These are phyloP conservation scores for Chrysocyon brachyurus DNA, from an alignment of 2,797 vertebrate genomes.

Conservation along the genomic window DNA sequence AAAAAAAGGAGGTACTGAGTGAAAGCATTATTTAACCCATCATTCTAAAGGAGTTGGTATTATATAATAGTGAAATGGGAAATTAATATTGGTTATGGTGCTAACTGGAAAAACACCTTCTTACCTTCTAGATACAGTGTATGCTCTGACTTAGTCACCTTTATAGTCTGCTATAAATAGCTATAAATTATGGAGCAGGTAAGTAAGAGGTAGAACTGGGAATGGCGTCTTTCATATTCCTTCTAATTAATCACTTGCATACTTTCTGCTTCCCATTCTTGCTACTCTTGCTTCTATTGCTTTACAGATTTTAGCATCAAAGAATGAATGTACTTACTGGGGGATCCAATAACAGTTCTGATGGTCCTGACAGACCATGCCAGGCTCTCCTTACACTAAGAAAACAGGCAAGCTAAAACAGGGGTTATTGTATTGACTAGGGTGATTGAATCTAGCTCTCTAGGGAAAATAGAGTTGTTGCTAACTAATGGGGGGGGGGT, in stretches of 20 bases:
- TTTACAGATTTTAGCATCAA: neutral
- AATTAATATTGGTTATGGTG: too few species aligned
- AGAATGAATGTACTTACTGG: neutral
- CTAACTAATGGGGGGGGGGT: neutral
- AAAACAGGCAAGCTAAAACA: neutral
- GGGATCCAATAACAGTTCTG: neutral
- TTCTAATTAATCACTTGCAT: neutral
- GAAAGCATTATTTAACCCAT: neutral
- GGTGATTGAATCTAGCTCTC: neutral
- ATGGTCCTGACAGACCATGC: neutral
- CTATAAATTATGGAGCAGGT: neutral
- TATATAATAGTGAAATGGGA: neutral
- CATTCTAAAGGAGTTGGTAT: neutral
- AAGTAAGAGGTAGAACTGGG: neutral
- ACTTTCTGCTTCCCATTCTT: neutral
- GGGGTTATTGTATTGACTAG: neutral
- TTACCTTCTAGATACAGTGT: neutral
- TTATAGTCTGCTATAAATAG: too few species aligned
- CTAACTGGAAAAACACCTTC: neutral
- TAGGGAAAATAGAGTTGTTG: neutral
- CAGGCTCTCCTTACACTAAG: neutral
- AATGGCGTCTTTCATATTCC: neutral
- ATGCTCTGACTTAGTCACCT: neutral
- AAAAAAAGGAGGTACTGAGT: neutral
- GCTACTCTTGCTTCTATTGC: neutral